A percentile compares a stretch with the other conserved stretches of the same genome.
These are phyloP conservation scores for Heliconius ethilla DNA, from an alignment of 2,888 invertebrate genomes.

Conservation along the genomic window DNA sequence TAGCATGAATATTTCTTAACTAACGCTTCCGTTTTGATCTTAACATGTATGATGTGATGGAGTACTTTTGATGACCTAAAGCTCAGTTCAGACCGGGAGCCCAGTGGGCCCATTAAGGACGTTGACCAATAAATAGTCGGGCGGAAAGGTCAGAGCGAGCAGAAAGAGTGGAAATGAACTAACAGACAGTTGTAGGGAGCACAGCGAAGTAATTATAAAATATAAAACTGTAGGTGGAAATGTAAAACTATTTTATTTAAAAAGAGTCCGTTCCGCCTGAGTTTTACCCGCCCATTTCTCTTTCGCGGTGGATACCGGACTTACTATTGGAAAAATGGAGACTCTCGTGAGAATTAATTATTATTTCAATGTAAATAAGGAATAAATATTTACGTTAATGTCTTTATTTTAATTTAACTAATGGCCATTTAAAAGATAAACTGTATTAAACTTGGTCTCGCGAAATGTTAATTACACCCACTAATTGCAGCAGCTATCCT, in stretches of 20 bases:
- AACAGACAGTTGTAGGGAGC: too few relatives aligned
- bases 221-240: too few relatives aligned
- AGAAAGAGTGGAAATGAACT: too few relatives aligned
- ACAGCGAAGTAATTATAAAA: too few relatives aligned
- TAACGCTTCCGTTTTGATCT: not conserved
- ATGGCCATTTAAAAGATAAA: not conserved
- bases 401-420: not conserved
- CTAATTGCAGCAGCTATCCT: constrained; percentile 14
- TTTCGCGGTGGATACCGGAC: too few relatives aligned
- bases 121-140: too few relatives aligned
- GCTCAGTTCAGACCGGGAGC: not conserved
- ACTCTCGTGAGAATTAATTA: not conserved
- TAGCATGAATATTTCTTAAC: not conserved
- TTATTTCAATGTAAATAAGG: not conserved
- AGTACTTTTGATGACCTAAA: not conserved
- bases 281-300: too few relatives aligned
- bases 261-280: too few relatives aligned
- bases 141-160: too few relatives aligned
- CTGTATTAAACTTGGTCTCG: not conserved
- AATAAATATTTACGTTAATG: not conserved
- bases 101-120: too few relatives aligned
- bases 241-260: too few relatives aligned
- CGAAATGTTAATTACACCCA: not conserved
- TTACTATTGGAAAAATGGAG: too few relatives aligned
- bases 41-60: not conserved